Evolutionary conservation across 1,140 invertebrate genomes (phyloP), one percentile per base, ranked within the genome.

Genomic region (Wiebesia pumilae): DNA sequence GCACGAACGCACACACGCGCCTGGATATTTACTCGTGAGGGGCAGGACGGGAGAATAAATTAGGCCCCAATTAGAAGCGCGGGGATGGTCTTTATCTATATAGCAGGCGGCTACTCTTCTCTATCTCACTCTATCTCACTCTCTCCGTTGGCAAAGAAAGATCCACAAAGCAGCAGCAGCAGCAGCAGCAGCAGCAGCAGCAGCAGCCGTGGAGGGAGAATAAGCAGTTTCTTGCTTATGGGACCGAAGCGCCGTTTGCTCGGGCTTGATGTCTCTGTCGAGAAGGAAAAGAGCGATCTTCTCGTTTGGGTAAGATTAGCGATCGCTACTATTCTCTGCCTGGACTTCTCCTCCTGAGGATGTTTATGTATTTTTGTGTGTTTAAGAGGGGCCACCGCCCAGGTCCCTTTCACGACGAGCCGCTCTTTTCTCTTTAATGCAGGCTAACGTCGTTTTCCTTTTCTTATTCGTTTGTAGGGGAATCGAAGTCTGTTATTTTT

Each of bases 41-140:
- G 58, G 27, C 33, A 38, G 65, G 6, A 67, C 51, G 81, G 82
- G 73, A 69, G 86, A 87, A 87, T 87, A 87, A 87, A 87, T 87
- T 87, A 87, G 86, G 86, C 77, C 86, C 86, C 82, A 87, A 87
- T 87, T 87, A 87, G 86, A 81, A 75, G 51, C 14, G 65, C 81
- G 81, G 75, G 38, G 35, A 77, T 80, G 73, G 81, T 73, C 82
- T 84, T 84, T 87, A 87, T 87, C 86, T 87, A 0, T 4, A 19
- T 24, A 21, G 62, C 51, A 14, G 71, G 83, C 58, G 6, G n/a
- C 40, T 38, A 19, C 82, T 38, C 35, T 27, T 77, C 77, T 47
- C 40, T 58, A 30, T 35, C 47, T 67, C 54, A 24, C 21, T 6
- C 69, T 75, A 16, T 47, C 65, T n/a, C 65, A 47, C 14, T 47